These are phyloP conservation scores for Eremophila alpestris DNA, from an alignment of 2,797 vertebrate species.

Conservation along the genomic window DNA sequence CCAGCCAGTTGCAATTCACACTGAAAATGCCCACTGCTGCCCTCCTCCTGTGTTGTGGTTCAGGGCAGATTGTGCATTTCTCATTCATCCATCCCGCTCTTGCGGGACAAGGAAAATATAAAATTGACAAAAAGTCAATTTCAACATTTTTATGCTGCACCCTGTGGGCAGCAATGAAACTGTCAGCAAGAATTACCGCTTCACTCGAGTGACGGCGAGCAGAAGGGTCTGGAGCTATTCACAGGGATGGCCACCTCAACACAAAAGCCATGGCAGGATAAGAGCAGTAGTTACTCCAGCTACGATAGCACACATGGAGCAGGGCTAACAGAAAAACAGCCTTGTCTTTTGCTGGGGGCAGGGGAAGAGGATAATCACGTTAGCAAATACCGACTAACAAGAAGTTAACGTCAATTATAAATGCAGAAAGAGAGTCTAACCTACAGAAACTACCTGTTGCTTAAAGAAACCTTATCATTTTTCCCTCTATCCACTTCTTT, in stretches of 20 bases:
- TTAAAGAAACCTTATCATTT: neutral
- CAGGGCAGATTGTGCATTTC: neutral
- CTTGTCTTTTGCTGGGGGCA: neutral
- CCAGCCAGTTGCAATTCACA: neutral
- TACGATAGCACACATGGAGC: neutral
- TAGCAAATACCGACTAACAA: neutral
- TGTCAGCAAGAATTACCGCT: neutral
- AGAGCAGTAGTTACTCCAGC: neutral
- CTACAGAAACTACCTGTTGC: conserved; percentile 5
- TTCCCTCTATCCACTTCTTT: neutral
- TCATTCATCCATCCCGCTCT: neutral
- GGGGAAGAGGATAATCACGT: neutral
- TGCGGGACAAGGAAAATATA: neutral
- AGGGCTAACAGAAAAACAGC: neutral
- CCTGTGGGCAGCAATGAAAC: conserved; percentile 3
- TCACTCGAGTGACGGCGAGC: neutral
- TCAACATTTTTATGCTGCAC: neutral
- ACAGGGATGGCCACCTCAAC: conserved; percentile 2
- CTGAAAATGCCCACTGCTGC: neutral
- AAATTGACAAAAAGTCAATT: conserved; percentile 4
- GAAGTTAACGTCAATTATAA: neutral
- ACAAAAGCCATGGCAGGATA: neutral
- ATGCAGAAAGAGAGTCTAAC: neutral
- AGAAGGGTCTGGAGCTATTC: conserved; percentile 35
- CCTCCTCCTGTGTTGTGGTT: neutral